Evolutionary conservation across 2,888 invertebrate species (phyloP), one percentile per base, ranked within the genome.

Genomic region (Synanthedon andrenaeformis): DNA sequence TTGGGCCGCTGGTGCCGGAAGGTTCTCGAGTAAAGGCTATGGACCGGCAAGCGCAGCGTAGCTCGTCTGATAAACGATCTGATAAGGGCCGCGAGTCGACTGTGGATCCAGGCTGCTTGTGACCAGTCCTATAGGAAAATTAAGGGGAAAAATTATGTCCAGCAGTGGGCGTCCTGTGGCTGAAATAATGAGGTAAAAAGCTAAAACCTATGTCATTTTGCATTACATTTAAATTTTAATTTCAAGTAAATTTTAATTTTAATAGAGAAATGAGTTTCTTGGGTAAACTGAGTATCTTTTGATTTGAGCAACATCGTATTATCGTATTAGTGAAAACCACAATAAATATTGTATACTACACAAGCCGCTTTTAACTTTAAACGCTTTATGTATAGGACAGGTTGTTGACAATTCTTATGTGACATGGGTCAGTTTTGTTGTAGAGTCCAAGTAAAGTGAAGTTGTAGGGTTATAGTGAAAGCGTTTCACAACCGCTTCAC

Each of bases 371-470:
- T 53, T 53, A 53, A 53, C 49, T 53, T 49, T 49, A 49, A 52
- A 53, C 41, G 45, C 49, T 45, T 53, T 17, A 42, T 19, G 41
- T 45, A 45, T 14, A 41, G 10, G 53, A 53, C 53, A 53, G 53
- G 49, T 51, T 49, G 53, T 49, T 53, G 53, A 53, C 49, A 53
- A 10, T 14, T 23, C 13, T 49, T 28, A 28, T 49, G 14, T 49
- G 53, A 53, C 53, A 53, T 49, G 53, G 53, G 53, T 53, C 53
- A 53, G 49, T 53, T 49, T 53, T 52, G 45, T 45, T 6, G 45
- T 45, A 14, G n/a, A 13, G 45, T n/a, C 45, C 45, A 45, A 45
- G 14, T n/a, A n/a, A 42, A 23, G 23, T 23, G 23, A 5, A 23
- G 23, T 23, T 23, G 35, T 35, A 35, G 23, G 23, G 23, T 5